Conservation (phyloP, 2,797 vertebrate genomes). For the Microctenopoma steveboyesi region DNA sequence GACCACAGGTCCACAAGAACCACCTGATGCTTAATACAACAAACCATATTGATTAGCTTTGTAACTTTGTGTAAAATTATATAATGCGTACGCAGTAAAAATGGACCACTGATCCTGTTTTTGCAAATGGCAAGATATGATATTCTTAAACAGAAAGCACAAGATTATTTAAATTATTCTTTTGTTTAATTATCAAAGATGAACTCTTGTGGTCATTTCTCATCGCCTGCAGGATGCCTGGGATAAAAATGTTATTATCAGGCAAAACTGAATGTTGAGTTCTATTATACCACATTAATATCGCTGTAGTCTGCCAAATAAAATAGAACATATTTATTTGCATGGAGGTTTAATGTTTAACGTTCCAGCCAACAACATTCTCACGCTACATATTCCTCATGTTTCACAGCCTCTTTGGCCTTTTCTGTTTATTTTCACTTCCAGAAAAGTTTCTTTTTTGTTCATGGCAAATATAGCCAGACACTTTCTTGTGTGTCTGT, state of each 20-base stretch:
- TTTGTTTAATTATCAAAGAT: constrained; percentile 33
- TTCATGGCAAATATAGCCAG: constrained; percentile 58
- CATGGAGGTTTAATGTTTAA: constrained; percentile 16
- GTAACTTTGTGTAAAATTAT: neutral
- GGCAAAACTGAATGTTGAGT: constrained; percentile 42
- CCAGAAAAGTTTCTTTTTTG: constrained; percentile 47
- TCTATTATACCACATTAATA: constrained; percentile 12
- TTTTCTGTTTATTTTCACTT: constrained; percentile 47
- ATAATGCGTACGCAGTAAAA: neutral
- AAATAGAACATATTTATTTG: constrained; percentile 16
- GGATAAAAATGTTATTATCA: constrained; percentile 14
- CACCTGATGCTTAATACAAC: neutral
- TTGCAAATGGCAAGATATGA: no score
- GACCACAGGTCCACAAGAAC: neutral
- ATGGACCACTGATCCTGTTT: neutral
- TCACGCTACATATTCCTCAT: constrained; percentile 20
- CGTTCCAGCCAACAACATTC: constrained; percentile 18
- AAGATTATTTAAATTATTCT: constrained; percentile 10
- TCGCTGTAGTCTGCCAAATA: constrained; percentile 31
- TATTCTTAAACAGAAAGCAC: neutral
- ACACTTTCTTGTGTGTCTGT: constrained; percentile 61
- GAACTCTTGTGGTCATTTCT: constrained; percentile 37
- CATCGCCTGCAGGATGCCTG: constrained; percentile 23
- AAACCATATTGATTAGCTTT: neutral
- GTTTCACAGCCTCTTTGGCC: constrained; percentile 44